These are phyloP conservation scores for western clawed frog (Xenopus tropicalis) DNA, from an alignment of 2,113 vertebrate genomes.

Conservation along the genomic window UCB_Xtro_10.0 CM004449.2:102542001-102542500, in stretches of 20 bases:
- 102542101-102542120: slow-evolving; percentile 76
- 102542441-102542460: slow-evolving; percentile 73
- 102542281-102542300: slow-evolving; percentile 62
- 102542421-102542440: slow-evolving; percentile 60
- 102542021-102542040: slow-evolving; percentile 51
- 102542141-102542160: slow-evolving; percentile 62
- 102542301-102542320: slow-evolving; percentile 57
- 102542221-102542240: slow-evolving; percentile 31
- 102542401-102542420: slow-evolving; percentile 39
- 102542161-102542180: slow-evolving; percentile 71
- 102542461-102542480: slow-evolving; percentile 57
- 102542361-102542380: slow-evolving; percentile 60
- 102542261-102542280: slow-evolving; percentile 65
- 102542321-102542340: slow-evolving; percentile 61
- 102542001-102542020: slow-evolving; percentile 58
- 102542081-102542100: slow-evolving; percentile 51
- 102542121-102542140: slow-evolving; percentile 52
- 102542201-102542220: slow-evolving; percentile 46
- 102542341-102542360: slow-evolving; percentile 69
- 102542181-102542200: slow-evolving; percentile 63
- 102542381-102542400: slow-evolving; percentile 45
- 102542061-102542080: slow-evolving; percentile 62
- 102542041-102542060: slow-evolving; percentile 78
- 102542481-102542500: slow-evolving; percentile 72
- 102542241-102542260: slow-evolving; percentile 10